phyloP scores from a whole-genome alignment of 2,888 invertebrate genomes.

The Cheilosia variabilis region DNA sequence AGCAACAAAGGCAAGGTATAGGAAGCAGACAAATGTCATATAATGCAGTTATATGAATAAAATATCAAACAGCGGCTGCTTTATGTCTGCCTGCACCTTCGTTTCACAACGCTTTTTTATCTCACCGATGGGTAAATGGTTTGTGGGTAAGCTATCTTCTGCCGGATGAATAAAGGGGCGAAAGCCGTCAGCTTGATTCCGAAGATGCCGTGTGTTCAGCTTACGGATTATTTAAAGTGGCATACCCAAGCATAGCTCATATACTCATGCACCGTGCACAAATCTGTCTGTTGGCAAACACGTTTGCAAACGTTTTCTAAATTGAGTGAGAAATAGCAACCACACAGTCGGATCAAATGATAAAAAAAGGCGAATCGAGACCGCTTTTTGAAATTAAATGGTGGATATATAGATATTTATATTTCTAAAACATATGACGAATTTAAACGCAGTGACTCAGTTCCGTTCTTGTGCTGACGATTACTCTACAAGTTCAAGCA shows the following conservation, averaged over 20 bases:
- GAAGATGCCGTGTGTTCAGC: neutral
- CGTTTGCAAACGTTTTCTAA: no score
- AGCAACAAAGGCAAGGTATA: constrained; percentile 40
- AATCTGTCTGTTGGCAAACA: no score
- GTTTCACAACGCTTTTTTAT: constrained; percentile 21
- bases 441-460: no score
- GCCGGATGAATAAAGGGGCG: neutral
- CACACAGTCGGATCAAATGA: no score
- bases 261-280: neutral
- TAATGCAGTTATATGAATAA: constrained; percentile 75
- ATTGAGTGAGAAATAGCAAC: no score
- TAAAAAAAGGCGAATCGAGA: no score
- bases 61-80: constrained; percentile 71
- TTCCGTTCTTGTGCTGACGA: no score
- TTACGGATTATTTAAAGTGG: neutral
- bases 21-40: constrained; percentile 72
- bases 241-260: no score
- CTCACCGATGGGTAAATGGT: constrained; percentile 12
- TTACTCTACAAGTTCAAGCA: no score
- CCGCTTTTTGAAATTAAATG: no score
- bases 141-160: constrained; percentile 6
- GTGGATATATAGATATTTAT: no score
- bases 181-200: neutral
- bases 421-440: no score
- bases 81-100: constrained; percentile 57